Conservation (phyloP, 2,797 vertebrate species). For the Chromobotia macracanthus region DNA sequence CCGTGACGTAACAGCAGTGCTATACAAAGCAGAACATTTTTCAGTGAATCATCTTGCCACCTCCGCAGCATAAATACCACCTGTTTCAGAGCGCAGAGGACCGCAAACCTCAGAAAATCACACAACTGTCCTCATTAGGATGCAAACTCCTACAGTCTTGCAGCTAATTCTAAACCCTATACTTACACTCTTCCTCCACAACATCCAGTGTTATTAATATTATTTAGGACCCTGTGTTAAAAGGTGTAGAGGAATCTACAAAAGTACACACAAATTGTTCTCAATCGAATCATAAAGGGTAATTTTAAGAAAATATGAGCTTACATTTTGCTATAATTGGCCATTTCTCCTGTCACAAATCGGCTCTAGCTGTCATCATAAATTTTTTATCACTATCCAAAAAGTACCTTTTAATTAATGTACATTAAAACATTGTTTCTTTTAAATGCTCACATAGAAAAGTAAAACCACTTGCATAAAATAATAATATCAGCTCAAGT, state of each 20-base stretch:
- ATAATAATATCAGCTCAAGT: not conserved
- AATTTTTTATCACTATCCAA: not conserved
- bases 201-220: constrained; percentile 38
- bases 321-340: constrained; percentile 8
- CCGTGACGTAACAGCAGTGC: constrained; percentile 52
- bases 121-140: constrained; percentile 54
- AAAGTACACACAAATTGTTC: not conserved
- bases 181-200: constrained; percentile 20
- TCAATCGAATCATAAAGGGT: not conserved
- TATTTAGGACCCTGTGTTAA: constrained; percentile 19
- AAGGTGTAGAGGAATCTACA: not conserved
- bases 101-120: constrained; percentile 43
- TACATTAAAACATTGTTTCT: not conserved
- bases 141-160: constrained; percentile 51
- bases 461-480: not conserved
- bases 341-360: constrained; percentile 29
- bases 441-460: not conserved
- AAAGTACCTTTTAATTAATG: constrained; percentile 24
- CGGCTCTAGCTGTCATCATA: not conserved
- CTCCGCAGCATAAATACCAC: constrained; percentile 62
- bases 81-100: constrained; percentile 53
- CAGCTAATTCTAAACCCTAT: constrained; percentile 49
- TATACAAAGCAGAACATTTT: constrained; percentile 51
- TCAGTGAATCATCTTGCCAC: constrained; percentile 62
- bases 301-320: not conserved